Base-by-base conservation (phyloP, 35 echinoderm and acorn worm genomes). In the Heliocidaris erythrogramma region DNA sequence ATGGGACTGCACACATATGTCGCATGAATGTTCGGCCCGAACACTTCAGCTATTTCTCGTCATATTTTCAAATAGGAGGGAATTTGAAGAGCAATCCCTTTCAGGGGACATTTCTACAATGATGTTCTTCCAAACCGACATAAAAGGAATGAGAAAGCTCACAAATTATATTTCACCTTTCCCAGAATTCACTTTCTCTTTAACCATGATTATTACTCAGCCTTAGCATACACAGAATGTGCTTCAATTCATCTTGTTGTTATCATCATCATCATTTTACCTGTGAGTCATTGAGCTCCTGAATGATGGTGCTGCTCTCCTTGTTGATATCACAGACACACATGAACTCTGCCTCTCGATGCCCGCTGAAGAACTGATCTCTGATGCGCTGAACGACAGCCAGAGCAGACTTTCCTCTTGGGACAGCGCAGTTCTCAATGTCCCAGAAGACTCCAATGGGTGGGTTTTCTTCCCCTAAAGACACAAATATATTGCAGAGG, bases 381-480 rank as follows among this genome's bases (percentile, higher is more conserved):
- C 98, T 86, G 86, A 99, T 97, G 18, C 95, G 93, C 69, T 97
- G 97, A 7, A 97, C 97, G 6, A 99, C 95, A 56, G 94, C 95
- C 59, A 99, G 87, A 8, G 98, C 98, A 17, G 98, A 99, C 92
- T 97, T 97, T 27, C 97, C 97, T 49, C 95, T 85, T 7, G 98
- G 98, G 4, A 99, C 98, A 27, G 94, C 90, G 56, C 98, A 99
- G 93, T 99, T 99, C 86, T 99, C 98, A 53, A 99, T 99, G 93
- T 99, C 98, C 98, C 98, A 99, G 94, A 99, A 99, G 17, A 99
- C 98, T 49, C 98, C 98, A 95, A 99, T 99, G 5, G 98, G 97
- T 31, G 98, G 97, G 2, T 52, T 92, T n/a, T 92, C 91, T 24
- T 78, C 65, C 4, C 18, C 65, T 78, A n/a, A 7, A 78, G 65